Evolutionary conservation across 2,797 vertebrate species (phyloP), one percentile per base, ranked within the genome.

Genomic region (Gallinago stenura): DNA sequence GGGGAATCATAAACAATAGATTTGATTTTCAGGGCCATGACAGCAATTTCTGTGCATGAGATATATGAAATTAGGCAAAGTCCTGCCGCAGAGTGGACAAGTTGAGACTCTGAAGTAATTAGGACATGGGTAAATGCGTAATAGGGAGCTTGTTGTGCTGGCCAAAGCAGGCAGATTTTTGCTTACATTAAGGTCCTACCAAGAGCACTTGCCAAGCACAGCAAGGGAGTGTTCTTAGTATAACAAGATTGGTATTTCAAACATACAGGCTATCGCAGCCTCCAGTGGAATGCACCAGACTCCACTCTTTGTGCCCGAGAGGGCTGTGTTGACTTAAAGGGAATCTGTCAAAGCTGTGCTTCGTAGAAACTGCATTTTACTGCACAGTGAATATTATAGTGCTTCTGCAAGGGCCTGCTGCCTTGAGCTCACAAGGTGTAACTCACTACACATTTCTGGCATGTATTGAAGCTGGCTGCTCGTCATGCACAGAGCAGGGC

Each of bases 1-100:
- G 39, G 70, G 43, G 35, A 97, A 39, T 83, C 4, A 7, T 57
- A 89, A 81, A 43, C 87, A 96, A 93, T 31, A n/a, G 72, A 78
- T 89, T 91, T 72, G 57, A 91, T 94, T 96, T 90, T 89, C 83
- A 93, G 77, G 79, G 91, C 91, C 87, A 92, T 90, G 87, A 94
- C 91, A 91, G 94, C 87, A 75, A 72, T 88, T 93, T 70, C 87
- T 90, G 39, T 66, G 28, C 56, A 60, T 1, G 24, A 95, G 66
- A 56, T 82, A 68, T 41, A 81, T 0, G 2, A 81, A 92, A 95
- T 76, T n/a, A 76, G 69, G 62, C 48, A 60, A 89, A 94, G 87
- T 58, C 58, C 68, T 87, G 60, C 69, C 16, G 18, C 53, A 51
- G 72, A 85, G 65, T 61, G 89, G 89, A 72, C 68, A 78, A 72